These are phyloP conservation scores for Drosophila mojavensis DNA, from an alignment of 1,140 invertebrate genomes.

Conservation along the genomic window DNA sequence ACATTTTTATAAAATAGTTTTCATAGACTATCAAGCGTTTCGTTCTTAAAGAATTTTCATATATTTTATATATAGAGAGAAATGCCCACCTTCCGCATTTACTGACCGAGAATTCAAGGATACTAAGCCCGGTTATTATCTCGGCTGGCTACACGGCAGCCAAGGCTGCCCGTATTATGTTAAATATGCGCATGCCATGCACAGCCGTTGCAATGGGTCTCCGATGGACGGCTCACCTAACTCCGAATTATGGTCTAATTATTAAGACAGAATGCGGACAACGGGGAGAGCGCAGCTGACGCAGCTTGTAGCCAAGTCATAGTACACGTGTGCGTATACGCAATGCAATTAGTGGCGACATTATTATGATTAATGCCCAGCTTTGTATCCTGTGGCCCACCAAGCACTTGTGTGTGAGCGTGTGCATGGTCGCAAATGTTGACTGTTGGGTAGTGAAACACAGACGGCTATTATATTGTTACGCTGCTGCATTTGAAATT, in stretches of 20 bases:
- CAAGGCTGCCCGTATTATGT: constrained; percentile 31
- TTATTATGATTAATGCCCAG: constrained; percentile 75
- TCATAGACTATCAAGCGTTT: no score
- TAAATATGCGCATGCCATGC: constrained; percentile 56
- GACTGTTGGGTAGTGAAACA: constrained; percentile 22
- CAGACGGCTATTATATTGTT: constrained; percentile 57
- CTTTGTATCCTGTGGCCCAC: constrained; percentile 6
- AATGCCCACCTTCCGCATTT: not conserved
- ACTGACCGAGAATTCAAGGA: not conserved
- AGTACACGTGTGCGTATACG: constrained; percentile 77
- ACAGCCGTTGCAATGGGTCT: constrained; percentile 5
- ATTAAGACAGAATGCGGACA: constrained; percentile 28
- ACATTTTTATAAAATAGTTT: no score
- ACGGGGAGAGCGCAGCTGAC: constrained; percentile 7
- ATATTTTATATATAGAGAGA: no score
- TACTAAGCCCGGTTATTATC: constrained; percentile 14
- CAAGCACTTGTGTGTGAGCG: not conserved
- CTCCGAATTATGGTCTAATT: constrained; percentile 63
- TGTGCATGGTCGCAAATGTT: constrained; percentile 9
- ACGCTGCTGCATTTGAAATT: constrained; percentile 66
- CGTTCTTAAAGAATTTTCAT: no score
- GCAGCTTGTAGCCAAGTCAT: constrained; percentile 42
- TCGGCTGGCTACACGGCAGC: not conserved
- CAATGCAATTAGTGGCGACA: constrained; percentile 79
- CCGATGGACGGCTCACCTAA: constrained; percentile 43